Evolutionary conservation across 2,888 invertebrate genomes (phyloP), one percentile per base, ranked within the genome.

Genomic region (Stictocephala bisonia): DNA sequence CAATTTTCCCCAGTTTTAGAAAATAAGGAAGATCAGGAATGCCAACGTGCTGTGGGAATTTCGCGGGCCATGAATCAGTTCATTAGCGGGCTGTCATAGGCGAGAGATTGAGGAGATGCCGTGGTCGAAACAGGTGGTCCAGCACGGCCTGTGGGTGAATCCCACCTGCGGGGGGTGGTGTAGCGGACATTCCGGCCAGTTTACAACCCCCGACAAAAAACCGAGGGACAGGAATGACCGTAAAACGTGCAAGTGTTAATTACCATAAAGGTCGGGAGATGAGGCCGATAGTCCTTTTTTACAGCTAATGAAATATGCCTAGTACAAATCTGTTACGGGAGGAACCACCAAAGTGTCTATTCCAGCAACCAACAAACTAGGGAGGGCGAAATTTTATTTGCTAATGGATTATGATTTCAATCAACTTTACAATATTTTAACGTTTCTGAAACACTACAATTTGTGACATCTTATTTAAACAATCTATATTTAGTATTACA

Each of bases 191-290:
- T 69, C 69, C 68, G 3, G 44, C 20, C 31, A 51, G 51, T 50
- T 67, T 68, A 51, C 50, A 51, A 69, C 51, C 69, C 69, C 69
- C 69, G 18, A 69, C 53, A 69, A 69, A 69, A 67, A 67, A 67
- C 60, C 6, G n/a, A n/a, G n/a, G n/a, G n/a, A 29, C 31, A 31
- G 18, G 50, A 60, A 71, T 71, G 41, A 60, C 71, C 71, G 50
- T 71, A 71, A 71, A 71, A 58, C 71, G 64, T 71, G 60, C 60
- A 71, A 48, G 71, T 71, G 71, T 71, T 71, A 71, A 71, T 71
- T 71, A 71, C 60, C 71, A 71, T 71, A 71, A 71, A 64, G 40
- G 53, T 41, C 13, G 9, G n/a, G 51, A 53, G 31, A 18, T 51
- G 35, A 51, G 1, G 20, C 22, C 40, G 35, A 35, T 35, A 35